Evolutionary conservation across 2,113 vertebrate species (phyloP), one percentile per base, ranked within the genome.

Genomic region (Chionomys nivalis): DNA sequence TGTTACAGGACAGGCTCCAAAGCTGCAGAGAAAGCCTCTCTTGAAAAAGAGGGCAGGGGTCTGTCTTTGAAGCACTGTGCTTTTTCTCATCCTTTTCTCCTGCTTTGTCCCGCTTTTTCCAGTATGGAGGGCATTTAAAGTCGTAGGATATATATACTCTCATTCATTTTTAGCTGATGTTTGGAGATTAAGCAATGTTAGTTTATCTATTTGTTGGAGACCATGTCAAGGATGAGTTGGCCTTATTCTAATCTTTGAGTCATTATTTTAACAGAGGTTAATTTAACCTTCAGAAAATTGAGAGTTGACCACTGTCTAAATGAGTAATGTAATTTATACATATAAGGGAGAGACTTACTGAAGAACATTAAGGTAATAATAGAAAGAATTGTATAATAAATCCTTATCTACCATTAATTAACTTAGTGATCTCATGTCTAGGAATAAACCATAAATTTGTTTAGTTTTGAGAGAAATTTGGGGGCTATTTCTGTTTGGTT

Each of bases 391-490:
- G 26, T 94, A 26, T 90, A 88, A 88, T 39, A 75, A 88, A 86
- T 63, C 3, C 21, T 17, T 85, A 47, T 24, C 8, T 63, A 31
- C 39, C 36, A 1, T 87, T 91, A 83, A 49, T 95, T 96, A 93
- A 52, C 31, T 82, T 77, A 70, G 19, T 44, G 39, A 93, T 87
- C 47, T 96, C 24, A 72, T 6, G 11, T 63, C 39, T 94, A 87
- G 93, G 89, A 7, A 87, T 76, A 21, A 16, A 55, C 23, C n/a
- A 42, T 8, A 92, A 86, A 83, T 33, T 89, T 89, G 26, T 87
- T 82, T 61, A 65, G 33, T 89, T 82, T 94, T 97, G 73, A 95
- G 42, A 89, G 49, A 83, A 89, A 83, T 75, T 94, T 95, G 55
- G 39, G 36, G n/a, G 23, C n/a, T 61, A 26, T 61, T 82, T 82